Evolutionary conservation across 64 coral and sea anemone species (phyloP).

Genomic region (Porites australiensis): DNA sequence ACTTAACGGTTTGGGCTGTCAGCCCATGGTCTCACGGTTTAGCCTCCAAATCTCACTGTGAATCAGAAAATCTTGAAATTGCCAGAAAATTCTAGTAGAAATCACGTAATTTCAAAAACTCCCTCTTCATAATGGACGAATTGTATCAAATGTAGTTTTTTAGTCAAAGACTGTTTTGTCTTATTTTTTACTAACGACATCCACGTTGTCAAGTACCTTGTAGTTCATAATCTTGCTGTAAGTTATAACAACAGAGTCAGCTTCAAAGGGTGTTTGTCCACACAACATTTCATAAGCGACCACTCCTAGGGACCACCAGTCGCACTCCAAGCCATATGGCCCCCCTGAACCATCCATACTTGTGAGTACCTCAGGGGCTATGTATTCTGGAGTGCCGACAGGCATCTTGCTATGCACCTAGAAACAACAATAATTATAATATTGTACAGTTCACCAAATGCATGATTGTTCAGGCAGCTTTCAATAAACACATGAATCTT

Average conservation of each 20-base stretch:
- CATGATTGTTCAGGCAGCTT: no score
- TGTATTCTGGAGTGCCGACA: conserved; percentile 97
- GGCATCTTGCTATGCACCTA: conserved; percentile 98
- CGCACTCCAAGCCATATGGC: conserved; percentile 92
- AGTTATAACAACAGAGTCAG: conserved; percentile 92
- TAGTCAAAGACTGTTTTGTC: background rate
- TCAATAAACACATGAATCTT: no score
- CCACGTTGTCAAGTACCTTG: conserved; percentile 51
- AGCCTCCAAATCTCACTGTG: no score
- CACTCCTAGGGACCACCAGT: conserved; percentile 98
- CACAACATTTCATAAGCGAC: conserved; percentile 97
- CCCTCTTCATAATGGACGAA: no score
- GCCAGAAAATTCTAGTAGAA: no score
- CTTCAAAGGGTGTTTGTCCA: conserved; percentile 96
- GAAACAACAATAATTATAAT: no score
- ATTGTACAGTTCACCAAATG: no score
- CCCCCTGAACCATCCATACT: conserved; percentile 98
- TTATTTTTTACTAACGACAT: background rate
- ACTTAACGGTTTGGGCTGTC: no score
- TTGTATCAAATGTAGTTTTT: no score
- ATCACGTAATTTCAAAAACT: no score
- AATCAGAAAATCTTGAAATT: no score
- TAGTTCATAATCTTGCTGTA: conserved; percentile 99
- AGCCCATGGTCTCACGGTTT: no score
- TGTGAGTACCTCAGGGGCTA: conserved; percentile 95